Evolutionary conservation across 2,113 vertebrate genomes (phyloP).

Genomic region (Cettia cetti): DNA sequence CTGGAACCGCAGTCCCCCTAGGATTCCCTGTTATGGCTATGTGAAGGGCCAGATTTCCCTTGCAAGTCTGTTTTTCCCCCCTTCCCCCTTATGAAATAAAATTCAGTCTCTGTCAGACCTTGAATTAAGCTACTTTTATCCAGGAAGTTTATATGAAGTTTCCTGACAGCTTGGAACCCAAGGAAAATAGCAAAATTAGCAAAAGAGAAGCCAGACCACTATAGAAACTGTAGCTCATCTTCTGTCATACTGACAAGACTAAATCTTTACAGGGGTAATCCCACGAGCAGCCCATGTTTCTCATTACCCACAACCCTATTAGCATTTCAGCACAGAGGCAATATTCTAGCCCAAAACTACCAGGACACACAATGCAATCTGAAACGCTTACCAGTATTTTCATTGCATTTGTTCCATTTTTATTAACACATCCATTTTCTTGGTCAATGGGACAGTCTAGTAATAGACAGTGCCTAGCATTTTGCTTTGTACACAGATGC

Average conservation of each 20-base stretch:
- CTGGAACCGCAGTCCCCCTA: neutral
- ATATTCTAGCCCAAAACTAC: neutral
- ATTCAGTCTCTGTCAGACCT: conserved; percentile 28
- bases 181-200: neutral
- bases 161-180: neutral
- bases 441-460: neutral
- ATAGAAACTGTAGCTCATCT: neutral
- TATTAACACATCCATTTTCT: neutral
- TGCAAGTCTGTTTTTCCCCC: neutral
- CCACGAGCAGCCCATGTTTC: neutral
- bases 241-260: neutral
- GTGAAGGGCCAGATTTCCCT: neutral
- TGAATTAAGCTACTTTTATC: conserved; percentile 40
- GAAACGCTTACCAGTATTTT: neutral
- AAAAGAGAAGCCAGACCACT: neutral
- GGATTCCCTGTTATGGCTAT: conserved; percentile 30
- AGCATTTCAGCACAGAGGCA: neutral
- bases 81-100: conserved; percentile 23
- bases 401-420: neutral
- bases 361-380: neutral
- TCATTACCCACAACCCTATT: neutral
- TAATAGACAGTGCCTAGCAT: neutral
- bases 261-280: neutral
- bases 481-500: neutral
- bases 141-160: conserved; percentile 2